Conservation (phyloP, 2,113 vertebrate species). For the Cynopterus brachyotis region DNA sequence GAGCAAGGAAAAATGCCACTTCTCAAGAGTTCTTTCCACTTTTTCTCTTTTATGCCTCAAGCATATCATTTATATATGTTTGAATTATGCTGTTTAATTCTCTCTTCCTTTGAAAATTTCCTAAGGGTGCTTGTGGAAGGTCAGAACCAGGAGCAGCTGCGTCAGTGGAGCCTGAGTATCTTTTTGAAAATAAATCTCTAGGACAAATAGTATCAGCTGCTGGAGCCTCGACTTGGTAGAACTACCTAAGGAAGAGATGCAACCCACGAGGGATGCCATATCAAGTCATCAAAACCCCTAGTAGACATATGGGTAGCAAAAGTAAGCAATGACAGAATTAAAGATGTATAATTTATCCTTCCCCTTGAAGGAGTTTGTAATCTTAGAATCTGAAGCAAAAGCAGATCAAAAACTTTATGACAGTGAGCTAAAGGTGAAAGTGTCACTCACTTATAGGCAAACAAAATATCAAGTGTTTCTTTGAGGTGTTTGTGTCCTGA, state of each 20-base stretch:
- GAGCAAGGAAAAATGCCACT: background rate
- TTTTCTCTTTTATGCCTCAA: background rate
- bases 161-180: background rate
- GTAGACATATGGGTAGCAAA: background rate
- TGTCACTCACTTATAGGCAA: background rate
- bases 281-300: background rate
- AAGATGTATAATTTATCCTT: background rate
- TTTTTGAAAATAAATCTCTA: slow-evolving; percentile 32
- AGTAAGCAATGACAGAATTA: background rate
- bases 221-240: background rate
- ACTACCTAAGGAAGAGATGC: background rate
- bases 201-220: background rate
- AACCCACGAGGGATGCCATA: background rate
- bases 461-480: background rate
- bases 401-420: background rate
- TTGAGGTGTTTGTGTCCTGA: background rate
- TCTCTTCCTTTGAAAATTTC: slow-evolving; percentile 29
- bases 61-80: background rate
- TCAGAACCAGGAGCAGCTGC: slow-evolving; percentile 3
- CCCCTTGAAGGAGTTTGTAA: background rate
- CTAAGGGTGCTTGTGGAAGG: slow-evolving; percentile 46
- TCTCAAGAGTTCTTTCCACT: background rate
- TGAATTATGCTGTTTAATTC: background rate
- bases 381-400: background rate
- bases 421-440: background rate